Evolutionary conservation across 2,113 vertebrate genomes (phyloP).

Genomic region (Ceratotherium simum): DNA sequence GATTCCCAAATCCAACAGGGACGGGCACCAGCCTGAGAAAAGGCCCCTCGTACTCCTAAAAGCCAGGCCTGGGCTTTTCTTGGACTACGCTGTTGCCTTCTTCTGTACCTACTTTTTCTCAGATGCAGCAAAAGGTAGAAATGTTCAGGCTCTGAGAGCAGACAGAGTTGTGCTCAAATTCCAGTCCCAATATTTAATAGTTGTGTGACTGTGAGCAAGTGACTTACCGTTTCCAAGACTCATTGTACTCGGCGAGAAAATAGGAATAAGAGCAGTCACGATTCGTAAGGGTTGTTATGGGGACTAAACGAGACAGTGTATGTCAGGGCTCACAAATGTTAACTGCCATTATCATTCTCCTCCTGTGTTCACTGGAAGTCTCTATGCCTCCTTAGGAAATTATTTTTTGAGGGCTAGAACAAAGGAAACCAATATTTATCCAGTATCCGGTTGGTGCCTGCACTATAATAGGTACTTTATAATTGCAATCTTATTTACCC

Average conservation of each 20-base stretch:
- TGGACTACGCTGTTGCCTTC: background rate
- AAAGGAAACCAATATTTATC: background rate
- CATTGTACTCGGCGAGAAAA: background rate
- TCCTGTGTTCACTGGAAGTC: background rate
- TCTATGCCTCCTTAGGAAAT: background rate
- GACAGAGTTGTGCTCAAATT: background rate
- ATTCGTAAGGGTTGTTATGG: background rate
- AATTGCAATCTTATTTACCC: background rate
- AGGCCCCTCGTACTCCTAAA: fast-evolving
- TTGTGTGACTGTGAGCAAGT: background rate
- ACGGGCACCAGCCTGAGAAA: background rate
- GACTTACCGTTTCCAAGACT: background rate
- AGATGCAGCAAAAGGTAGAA: background rate
- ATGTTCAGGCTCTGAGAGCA: background rate
- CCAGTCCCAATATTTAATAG: background rate
- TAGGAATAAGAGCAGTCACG: no score
- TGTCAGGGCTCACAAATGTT: background rate
- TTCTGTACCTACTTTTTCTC: background rate
- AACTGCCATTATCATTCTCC: background rate
- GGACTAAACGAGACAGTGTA: background rate
- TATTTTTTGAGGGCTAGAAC: background rate
- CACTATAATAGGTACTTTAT: background rate
- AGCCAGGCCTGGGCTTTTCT: background rate
- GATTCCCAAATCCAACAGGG: background rate
- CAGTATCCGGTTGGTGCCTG: background rate